These are phyloP conservation scores for Proisotoma minuta DNA, from an alignment of 2,888 invertebrate species.

Conservation along the genomic window DNA sequence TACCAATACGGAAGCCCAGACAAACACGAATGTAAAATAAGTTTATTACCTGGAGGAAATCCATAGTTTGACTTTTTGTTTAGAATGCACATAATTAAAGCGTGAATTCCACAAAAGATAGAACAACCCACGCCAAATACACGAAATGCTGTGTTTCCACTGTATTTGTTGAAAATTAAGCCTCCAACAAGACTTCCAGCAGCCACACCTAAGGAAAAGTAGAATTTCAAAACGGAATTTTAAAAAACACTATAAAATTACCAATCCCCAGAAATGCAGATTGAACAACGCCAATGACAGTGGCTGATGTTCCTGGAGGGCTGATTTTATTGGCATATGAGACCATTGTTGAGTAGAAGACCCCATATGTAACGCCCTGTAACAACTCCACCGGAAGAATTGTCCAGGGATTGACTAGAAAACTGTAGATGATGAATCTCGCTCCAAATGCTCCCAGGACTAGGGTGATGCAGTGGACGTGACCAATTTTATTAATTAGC, in stretches of 20 bases:
- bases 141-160: conserved; percentile 66
- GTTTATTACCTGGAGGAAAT: conserved; percentile 28
- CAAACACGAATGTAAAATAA: background rate
- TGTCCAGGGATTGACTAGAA: conserved; percentile 74
- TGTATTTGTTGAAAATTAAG: conserved; percentile 59
- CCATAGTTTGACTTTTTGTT: conserved; percentile 39
- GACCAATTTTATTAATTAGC: conserved; percentile 73
- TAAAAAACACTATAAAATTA: conserved; percentile 39
- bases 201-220: conserved; percentile 59
- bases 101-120: conserved; percentile 59
- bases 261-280: conserved; percentile 81
- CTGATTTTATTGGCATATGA: conserved; percentile 80
- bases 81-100: conserved; percentile 55
- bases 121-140: conserved; percentile 68
- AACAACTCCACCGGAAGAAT: conserved; percentile 77
- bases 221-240: conserved; percentile 3
- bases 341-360: conserved; percentile 82
- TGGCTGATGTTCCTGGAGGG: conserved; percentile 77
- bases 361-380: conserved; percentile 82
- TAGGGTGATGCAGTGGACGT: conserved; percentile 75
- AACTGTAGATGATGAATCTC: conserved; percentile 75
- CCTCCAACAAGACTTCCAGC: conserved; percentile 76
- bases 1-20: background rate
- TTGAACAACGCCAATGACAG: conserved; percentile 80
- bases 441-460: conserved; percentile 74